A percentile compares a stretch with the other conserved stretches of the same genome.
Conservation (phyloP, 2,797 vertebrate species). For the Clarias platycephalus region DNA sequence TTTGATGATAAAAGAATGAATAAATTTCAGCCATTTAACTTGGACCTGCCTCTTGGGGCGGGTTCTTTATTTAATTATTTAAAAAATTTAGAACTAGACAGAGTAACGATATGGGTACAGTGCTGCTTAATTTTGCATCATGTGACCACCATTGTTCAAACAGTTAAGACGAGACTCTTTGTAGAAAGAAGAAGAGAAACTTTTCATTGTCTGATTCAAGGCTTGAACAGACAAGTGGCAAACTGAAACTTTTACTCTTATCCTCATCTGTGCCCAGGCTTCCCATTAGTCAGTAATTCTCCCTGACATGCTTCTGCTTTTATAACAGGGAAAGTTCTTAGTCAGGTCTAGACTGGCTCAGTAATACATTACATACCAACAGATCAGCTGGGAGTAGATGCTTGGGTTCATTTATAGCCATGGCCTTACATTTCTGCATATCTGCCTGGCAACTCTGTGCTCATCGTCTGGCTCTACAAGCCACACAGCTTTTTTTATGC, state of each 20-base stretch:
- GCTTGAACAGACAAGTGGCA: constrained; percentile 1
- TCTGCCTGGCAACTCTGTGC: constrained; percentile 81
- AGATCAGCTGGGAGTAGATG: constrained; percentile 82
- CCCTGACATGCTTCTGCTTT: constrained; percentile 47
- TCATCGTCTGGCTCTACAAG: constrained; percentile 64
- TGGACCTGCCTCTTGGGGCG: no score
- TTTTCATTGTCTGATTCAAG: constrained; percentile 10
- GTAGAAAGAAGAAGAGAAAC: constrained; percentile 37
- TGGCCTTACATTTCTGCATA: constrained; percentile 78
- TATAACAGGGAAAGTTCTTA: constrained; percentile 69
- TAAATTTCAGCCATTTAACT: no score
- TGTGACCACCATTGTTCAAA: constrained; percentile 24
- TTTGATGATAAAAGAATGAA: no score
- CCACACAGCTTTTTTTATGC: constrained; percentile 60
- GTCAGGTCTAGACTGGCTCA: constrained; percentile 81
- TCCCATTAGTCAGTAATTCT: constrained; percentile 22
- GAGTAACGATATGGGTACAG: background rate
- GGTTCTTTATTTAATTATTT: background rate
- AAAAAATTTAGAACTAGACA: background rate
- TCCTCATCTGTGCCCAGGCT: constrained; percentile 15
- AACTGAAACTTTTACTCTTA: background rate
- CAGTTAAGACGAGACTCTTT: constrained; percentile 16
- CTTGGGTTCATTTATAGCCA: constrained; percentile 80
- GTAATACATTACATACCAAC: constrained; percentile 82
- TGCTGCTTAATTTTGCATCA: constrained; percentile 15